Conservation (phyloP, 2,888 invertebrate genomes). For the Branchellion lobata region DNA sequence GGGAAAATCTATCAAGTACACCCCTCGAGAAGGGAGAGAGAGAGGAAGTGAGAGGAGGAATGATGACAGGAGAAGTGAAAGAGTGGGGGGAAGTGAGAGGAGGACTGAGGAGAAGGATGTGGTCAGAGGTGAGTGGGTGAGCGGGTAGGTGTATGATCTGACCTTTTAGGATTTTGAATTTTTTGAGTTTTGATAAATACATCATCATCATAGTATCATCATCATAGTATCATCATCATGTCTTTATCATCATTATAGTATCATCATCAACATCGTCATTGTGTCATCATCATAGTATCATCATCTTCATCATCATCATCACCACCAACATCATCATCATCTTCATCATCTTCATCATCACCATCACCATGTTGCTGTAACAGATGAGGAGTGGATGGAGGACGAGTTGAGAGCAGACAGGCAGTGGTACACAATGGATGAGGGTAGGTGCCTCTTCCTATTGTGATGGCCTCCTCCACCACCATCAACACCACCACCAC, state of each 20-base stretch:
- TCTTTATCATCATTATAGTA: too few species aligned
- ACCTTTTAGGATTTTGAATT: not conserved
- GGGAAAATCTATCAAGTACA: slow-evolving; percentile 66
- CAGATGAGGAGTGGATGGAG: slow-evolving; percentile 55
- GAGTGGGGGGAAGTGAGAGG: not conserved
- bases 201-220: too few species aligned
- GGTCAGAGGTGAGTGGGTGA: not conserved
- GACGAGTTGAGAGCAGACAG: slow-evolving; percentile 69
- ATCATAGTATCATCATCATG: too few species aligned
- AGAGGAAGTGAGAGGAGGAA: slow-evolving; percentile 6
- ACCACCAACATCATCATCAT: not conserved
- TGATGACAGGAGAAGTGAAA: not conserved
- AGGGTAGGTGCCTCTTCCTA: slow-evolving; percentile 65
- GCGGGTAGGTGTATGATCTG: not conserved
- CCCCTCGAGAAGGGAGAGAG: slow-evolving; percentile 54
- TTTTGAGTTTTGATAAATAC: too few species aligned
- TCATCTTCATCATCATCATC: not conserved
- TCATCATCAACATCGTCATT: not conserved
- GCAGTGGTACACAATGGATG: slow-evolving; percentile 95
- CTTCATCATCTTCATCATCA: not conserved
- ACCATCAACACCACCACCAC: too few species aligned
- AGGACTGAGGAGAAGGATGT: not conserved
- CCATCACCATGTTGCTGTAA: not conserved
- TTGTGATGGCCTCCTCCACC: too few species aligned
- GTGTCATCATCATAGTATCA: not conserved